Evolutionary conservation across 2,888 invertebrate species (phyloP).

Genomic region (Amiota minor): DNA sequence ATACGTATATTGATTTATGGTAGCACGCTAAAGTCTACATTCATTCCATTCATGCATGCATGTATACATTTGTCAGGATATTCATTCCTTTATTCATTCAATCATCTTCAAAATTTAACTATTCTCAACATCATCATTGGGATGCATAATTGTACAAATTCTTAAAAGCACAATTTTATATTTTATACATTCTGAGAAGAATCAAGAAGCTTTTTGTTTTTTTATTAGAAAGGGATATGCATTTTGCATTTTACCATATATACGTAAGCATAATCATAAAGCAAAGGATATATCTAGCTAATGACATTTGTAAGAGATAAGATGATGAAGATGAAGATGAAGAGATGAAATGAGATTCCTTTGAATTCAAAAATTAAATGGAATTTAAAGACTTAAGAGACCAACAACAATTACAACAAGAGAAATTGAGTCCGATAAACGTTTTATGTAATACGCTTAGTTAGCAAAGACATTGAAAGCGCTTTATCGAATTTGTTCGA

Average conservation of each 20-base stretch:
- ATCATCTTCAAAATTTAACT: neutral
- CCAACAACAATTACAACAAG: neutral
- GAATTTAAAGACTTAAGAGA: slow-evolving; percentile 1
- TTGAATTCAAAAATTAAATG: neutral
- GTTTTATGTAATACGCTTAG: slow-evolving; percentile 17
- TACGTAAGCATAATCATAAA: no score
- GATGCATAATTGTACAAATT: slow-evolving; percentile 61
- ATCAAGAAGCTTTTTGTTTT: slow-evolving; percentile 60
- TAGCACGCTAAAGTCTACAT: slow-evolving; percentile 31
- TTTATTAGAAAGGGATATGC: slow-evolving; percentile 63
- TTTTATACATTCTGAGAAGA: slow-evolving; percentile 19
- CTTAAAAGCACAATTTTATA: slow-evolving; percentile 25
- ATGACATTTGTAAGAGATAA: neutral
- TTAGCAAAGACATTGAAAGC: neutral
- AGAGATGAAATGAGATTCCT: neutral
- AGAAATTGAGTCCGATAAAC: neutral
- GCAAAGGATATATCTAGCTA: neutral
- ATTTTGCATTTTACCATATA: no score
- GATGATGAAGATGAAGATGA: neutral
- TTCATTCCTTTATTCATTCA: slow-evolving; percentile 34
- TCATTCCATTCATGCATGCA: slow-evolving; percentile 30
- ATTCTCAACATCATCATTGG: slow-evolving; percentile 13
- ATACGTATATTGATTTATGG: slow-evolving; percentile 62
- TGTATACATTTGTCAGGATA: slow-evolving; percentile 37
- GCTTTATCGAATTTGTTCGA: slow-evolving; percentile 25